Base-by-base conservation (phyloP, 2,113 vertebrate species). In the Larimichthys crocea region DNA sequence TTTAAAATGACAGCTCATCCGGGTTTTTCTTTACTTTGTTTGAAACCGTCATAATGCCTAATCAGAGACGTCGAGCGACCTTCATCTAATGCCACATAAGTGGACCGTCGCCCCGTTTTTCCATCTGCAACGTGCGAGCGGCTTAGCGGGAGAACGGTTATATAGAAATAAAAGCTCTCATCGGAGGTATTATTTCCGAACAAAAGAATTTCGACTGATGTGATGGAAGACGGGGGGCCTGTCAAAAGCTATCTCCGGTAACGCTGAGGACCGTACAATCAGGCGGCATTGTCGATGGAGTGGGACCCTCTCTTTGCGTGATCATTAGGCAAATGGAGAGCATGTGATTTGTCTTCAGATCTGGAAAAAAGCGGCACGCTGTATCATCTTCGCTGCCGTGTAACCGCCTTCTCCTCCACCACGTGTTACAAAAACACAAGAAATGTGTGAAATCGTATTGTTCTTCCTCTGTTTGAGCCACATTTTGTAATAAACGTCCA, bases 251-350 rank as follows among this genome's bases (percentile, higher is more conserved):
- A n/a, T 82, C 78, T 83, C 31, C 7, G 60, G 31, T 49, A 24
- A 64, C 16, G 66, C 80, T 66, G 79, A 93, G 90, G 77, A 74
- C 74, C 79, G 62, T 86, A 86, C 91, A 94, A 94, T 95, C 94
- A 95, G 89, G 61, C 76, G 1, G 82, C 88, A 92, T 94, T 94
- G 88, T 94, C 14, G 31, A 57, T 89, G 82, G 79, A 95, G 92
- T 87, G 90, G 83, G 55, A 74, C 44, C 67, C 76, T 88, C 84
- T 92, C 78, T 6, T 72, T 64, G 72, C 59, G 55, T 59, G 64
- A 73, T 93, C 84, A 90, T 93, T 92, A 92, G 76, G 66, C 84
- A 90, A 90, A 92, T 82, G 67, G 80, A 55, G 82, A 75, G 81
- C 48, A 17, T 26, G 46, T 66, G 67, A 73, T 84, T 91, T 83